Conservation (phyloP, 1,140 invertebrate species). For the Sinonovacula constricta region DNA sequence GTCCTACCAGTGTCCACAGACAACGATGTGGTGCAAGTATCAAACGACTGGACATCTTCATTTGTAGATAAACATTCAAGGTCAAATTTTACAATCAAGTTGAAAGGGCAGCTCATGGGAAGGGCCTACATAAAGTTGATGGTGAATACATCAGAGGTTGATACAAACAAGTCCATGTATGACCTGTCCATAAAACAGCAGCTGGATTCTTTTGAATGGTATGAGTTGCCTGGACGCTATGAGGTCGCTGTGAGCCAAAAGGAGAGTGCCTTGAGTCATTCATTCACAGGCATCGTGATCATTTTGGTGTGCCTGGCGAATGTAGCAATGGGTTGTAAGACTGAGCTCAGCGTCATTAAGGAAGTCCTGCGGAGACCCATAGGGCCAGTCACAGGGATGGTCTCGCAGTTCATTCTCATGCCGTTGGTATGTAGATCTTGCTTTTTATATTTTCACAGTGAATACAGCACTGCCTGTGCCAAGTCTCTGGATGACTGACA, state of each 20-base stretch:
- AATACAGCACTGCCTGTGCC: too few species aligned
- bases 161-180: constrained; percentile 17
- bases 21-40: constrained; percentile 10
- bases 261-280: constrained; percentile 64
- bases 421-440: constrained; percentile 74
- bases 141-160: constrained; percentile 39
- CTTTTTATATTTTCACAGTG: too few species aligned
- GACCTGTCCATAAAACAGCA: constrained; percentile 1
- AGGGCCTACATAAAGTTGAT: constrained; percentile 43
- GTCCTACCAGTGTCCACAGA: constrained; percentile 17
- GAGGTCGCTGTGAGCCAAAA: constrained; percentile 65
- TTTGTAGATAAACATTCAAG: neutral
- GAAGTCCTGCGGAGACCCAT: constrained; percentile 74
- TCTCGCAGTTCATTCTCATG: constrained; percentile 79
- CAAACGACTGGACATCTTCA: neutral
- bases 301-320: constrained; percentile 75
- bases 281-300: constrained; percentile 72
- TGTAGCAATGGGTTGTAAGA: constrained; percentile 78
- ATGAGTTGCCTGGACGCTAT: constrained; percentile 50
- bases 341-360: constrained; percentile 76
- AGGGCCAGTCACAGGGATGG: constrained; percentile 77
- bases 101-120: constrained; percentile 52
- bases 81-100: constrained; percentile 33
- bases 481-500: too few species aligned
- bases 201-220: constrained; percentile 40